A percentile compares a stretch with the other conserved stretches of the same genome.
Evolutionary conservation across 2,113 vertebrate species (phyloP).

Genomic region (Colistium nudipinnis): DNA sequence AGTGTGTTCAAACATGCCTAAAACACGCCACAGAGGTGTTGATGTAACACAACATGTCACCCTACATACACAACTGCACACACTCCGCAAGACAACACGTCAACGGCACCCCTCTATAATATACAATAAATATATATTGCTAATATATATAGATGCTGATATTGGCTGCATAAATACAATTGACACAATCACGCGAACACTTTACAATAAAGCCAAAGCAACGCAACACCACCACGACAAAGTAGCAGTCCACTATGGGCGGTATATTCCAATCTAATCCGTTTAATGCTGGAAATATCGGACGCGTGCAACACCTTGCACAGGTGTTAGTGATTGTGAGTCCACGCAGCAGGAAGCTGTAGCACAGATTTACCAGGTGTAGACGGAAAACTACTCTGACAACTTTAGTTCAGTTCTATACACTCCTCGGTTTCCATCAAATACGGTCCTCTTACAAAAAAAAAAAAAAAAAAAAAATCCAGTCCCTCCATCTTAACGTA

Average conservation of each 20-base stretch:
- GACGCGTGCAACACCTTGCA: neutral
- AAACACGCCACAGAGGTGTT: neutral
- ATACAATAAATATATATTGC: too few species aligned
- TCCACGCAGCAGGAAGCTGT: neutral
- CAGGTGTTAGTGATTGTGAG: conserved; percentile 1
- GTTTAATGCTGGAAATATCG: neutral
- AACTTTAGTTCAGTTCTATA: neutral
- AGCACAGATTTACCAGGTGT: neutral
- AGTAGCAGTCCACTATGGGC: neutral
- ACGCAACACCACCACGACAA: neutral
- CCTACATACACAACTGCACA: neutral
- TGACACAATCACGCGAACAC: neutral
- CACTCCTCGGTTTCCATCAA: conserved; percentile 9
- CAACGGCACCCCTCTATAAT: too few species aligned
- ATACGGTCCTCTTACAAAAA: conserved; percentile 5
- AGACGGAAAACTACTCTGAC: conserved; percentile 7
- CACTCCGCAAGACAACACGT: neutral
- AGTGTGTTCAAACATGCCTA: conserved; percentile 1
- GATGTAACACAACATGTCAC: neutral
- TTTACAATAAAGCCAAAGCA: neutral
- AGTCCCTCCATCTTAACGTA: conserved; percentile 35
- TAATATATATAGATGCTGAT: too few species aligned
- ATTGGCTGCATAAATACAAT: too few species aligned
- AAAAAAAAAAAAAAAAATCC: conserved; percentile 13
- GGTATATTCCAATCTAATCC: neutral